phyloP scores from a whole-genome alignment of 2,888 invertebrate genomes.

The Alentia gelatinosa region DNA sequence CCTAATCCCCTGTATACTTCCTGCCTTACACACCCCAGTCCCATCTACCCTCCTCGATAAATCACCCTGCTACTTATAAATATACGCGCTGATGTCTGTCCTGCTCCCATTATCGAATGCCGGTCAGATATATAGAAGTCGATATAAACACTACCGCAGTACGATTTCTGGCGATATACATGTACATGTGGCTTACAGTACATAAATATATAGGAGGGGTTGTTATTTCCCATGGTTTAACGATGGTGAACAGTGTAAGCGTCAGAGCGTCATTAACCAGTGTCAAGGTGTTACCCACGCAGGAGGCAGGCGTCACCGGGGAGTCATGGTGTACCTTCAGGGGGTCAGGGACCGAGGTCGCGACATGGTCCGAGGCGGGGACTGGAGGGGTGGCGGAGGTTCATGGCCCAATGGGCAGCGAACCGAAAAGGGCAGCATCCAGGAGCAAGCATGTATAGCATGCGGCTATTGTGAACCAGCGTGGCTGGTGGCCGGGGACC shows the following conservation, averaged over 20 bases:
- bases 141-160: no score
- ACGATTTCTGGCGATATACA: no score
- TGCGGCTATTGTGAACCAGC: constrained; percentile 4
- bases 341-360: not conserved
- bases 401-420: not conserved
- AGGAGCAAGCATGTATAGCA: constrained; percentile 17
- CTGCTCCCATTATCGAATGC: not conserved
- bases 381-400: not conserved
- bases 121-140: no score
- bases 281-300: not conserved
- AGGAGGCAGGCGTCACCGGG: not conserved
- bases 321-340: not conserved
- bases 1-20: not conserved
- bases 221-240: no score
- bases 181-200: no score
- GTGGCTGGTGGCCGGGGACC: not conserved
- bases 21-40: not conserved
- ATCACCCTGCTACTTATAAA: constrained; percentile 19
- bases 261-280: not conserved
- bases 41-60: not conserved
- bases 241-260: not conserved
- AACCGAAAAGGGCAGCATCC: not conserved
- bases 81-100: not conserved
- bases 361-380: constrained; percentile 33
- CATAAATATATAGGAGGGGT: not conserved